Percentiles rank a stretch among this genome's conserved stretches.
Conservation (phyloP, 2,113 vertebrate genomes). For the Egretta garzetta region DNA sequence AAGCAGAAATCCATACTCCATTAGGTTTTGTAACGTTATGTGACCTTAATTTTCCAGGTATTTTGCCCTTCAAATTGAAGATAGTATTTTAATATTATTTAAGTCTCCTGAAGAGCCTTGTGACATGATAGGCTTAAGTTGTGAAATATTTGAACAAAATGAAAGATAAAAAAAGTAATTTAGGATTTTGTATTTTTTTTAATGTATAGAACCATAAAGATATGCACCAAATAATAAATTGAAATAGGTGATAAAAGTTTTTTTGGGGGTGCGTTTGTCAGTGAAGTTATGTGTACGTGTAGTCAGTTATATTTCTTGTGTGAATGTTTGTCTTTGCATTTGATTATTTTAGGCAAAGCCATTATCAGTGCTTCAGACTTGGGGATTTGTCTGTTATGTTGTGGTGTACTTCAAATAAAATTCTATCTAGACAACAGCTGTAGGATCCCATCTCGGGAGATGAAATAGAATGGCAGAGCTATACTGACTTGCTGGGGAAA, state of each 20-base stretch:
- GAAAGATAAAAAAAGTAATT: constrained; percentile 67
- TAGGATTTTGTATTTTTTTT: constrained; percentile 22
- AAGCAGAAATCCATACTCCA: constrained; percentile 75
- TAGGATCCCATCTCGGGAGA: constrained; percentile 26
- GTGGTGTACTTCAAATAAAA: constrained; percentile 31
- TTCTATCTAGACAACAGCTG: constrained; percentile 21
- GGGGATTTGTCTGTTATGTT: constrained; percentile 20
- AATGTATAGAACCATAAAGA: background rate
- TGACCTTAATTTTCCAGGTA: constrained; percentile 80
- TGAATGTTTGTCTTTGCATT: background rate
- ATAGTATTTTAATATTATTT: constrained; percentile 73
- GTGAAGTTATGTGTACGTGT: background rate
- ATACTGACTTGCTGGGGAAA: background rate
- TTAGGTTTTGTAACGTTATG: constrained; percentile 70
- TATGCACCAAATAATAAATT: background rate
- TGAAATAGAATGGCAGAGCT: constrained; percentile 39
- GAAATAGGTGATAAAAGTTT: background rate
- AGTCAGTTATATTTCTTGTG: constrained; percentile 4
- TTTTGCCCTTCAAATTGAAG: constrained; percentile 77
- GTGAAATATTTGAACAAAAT: constrained; percentile 64
- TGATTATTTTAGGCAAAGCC: constrained; percentile 8
- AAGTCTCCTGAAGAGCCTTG: constrained; percentile 59
- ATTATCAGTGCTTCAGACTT: constrained; percentile 20
- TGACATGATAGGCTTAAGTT: constrained; percentile 62
- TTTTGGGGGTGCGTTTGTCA: background rate